Percentiles rank a stretch among this genome's conserved stretches.
phyloP scores from a whole-genome alignment of 2,888 invertebrate species.

The Cenopis cana region DNA sequence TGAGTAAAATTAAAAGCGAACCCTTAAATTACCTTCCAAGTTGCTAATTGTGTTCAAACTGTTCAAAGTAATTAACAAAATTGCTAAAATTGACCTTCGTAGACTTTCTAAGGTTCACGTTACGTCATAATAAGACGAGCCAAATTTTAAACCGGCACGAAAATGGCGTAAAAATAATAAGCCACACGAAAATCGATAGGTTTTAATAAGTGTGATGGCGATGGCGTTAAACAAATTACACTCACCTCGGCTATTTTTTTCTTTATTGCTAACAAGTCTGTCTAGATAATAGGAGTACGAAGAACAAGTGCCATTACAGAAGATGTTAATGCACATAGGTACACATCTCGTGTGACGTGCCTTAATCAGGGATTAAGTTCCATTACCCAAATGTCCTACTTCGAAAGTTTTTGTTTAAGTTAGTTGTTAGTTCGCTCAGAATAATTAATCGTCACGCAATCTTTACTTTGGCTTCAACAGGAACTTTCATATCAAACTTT shows the following conservation, averaged over 20 bases:
- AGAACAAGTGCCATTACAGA: background rate
- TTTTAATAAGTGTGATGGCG: background rate
- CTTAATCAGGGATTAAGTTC: background rate
- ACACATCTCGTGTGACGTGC: background rate
- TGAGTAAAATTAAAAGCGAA: no score
- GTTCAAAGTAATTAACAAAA: no score
- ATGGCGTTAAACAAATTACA: background rate
- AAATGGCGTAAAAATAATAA: no score
- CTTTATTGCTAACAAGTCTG: background rate
- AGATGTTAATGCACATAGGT: background rate
- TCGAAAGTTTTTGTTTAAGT: no score
- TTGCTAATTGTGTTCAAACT: no score
- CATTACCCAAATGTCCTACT: background rate
- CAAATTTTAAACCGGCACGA: background rate
- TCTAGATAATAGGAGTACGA: background rate
- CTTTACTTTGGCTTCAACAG: constrained; percentile 60
- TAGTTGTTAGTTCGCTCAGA: background rate
- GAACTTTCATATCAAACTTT: constrained; percentile 87
- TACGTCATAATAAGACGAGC: no score
- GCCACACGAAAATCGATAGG: no score
- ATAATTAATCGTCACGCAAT: constrained; percentile 23
- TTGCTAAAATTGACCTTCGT: no score
- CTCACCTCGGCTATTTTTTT: background rate
- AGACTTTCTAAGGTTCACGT: no score
- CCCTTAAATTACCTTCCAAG: no score